Evolutionary conservation across 1,140 invertebrate species (phyloP).

Genomic region (Mizuhopecten yessoensis): DNA sequence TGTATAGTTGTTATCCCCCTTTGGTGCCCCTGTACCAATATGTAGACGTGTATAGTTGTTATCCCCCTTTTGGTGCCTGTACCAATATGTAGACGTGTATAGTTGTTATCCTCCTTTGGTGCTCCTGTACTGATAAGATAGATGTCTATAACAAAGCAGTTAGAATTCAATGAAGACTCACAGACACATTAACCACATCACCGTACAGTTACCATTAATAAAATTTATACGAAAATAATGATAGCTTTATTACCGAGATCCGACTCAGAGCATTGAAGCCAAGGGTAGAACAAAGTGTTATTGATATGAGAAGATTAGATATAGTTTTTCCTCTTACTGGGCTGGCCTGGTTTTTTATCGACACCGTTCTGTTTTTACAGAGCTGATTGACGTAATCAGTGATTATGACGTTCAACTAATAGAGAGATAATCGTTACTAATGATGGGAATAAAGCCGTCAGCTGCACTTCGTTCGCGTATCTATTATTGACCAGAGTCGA

Average conservation of each 20-base stretch:
- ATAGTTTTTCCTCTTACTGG: too few relatives aligned
- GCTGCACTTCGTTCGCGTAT: neutral
- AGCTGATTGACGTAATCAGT: neutral
- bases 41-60: neutral
- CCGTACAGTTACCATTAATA: neutral
- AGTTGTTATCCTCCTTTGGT: neutral
- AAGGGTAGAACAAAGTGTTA: neutral
- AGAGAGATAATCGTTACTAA: neutral
- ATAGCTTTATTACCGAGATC: neutral
- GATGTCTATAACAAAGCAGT: neutral
- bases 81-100: neutral
- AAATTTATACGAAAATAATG: neutral
- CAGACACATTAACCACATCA: neutral
- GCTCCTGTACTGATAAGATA: neutral
- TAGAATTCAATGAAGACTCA: neutral
- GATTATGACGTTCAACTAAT: neutral
- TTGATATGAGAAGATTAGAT: neutral
- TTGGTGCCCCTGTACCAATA: too few relatives aligned
- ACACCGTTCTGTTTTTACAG: too few relatives aligned
- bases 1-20: too few relatives aligned
- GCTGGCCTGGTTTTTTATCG: too few relatives aligned
- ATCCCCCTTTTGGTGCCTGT: neutral
- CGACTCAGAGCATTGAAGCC: neutral
- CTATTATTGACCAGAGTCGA: neutral
- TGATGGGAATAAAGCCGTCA: neutral